Percentiles rank a stretch among this genome's conserved stretches.
These are phyloP conservation scores for Arremon brunneinucha DNA, from an alignment of 2,797 vertebrate genomes.

Conservation along the genomic window DNA sequence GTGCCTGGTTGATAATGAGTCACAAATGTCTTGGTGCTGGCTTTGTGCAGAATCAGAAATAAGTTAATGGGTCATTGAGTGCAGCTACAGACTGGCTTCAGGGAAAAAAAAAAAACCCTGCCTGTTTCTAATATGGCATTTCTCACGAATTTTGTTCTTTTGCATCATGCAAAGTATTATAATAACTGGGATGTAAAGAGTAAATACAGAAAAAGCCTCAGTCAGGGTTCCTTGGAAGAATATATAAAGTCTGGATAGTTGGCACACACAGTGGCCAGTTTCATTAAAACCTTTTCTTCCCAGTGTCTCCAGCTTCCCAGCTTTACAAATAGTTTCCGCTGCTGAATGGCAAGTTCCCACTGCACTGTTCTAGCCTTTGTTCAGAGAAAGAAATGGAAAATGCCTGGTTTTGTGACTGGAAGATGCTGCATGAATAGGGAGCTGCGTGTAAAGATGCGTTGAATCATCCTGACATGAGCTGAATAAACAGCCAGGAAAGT, in stretches of 20 bases:
- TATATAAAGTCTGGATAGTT: slow-evolving; percentile 47
- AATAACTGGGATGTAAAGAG: slow-evolving; percentile 42
- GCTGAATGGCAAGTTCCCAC: slow-evolving; percentile 65
- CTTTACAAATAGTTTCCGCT: slow-evolving; percentile 68
- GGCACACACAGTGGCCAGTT: slow-evolving; percentile 49
- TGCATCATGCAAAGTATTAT: background rate
- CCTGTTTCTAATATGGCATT: background rate
- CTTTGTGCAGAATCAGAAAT: slow-evolving; percentile 27
- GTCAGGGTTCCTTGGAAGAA: slow-evolving; percentile 44
- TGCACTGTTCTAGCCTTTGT: slow-evolving; percentile 54
- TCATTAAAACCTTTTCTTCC: slow-evolving; percentile 67
- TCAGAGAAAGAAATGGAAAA: slow-evolving; percentile 58
- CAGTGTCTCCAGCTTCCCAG: slow-evolving; percentile 61
- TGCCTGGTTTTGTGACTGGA: slow-evolving; percentile 41
- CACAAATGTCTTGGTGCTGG: slow-evolving; percentile 30
- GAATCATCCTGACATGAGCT: slow-evolving; percentile 53
- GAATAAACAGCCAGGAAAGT: slow-evolving; percentile 35
- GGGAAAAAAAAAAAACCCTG: background rate
- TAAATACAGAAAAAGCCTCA: slow-evolving; percentile 40
- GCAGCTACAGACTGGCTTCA: background rate
- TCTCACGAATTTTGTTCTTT: background rate
- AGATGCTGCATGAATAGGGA: slow-evolving; percentile 51
- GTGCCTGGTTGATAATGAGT: slow-evolving; percentile 38
- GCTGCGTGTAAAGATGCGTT: slow-evolving; percentile 26
- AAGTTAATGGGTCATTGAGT: slow-evolving; percentile 29